Evolutionary conservation across 2,888 invertebrate genomes (phyloP), one percentile per base, ranked within the genome.

Genomic region (Schrankia costaestrigalis): DNA sequence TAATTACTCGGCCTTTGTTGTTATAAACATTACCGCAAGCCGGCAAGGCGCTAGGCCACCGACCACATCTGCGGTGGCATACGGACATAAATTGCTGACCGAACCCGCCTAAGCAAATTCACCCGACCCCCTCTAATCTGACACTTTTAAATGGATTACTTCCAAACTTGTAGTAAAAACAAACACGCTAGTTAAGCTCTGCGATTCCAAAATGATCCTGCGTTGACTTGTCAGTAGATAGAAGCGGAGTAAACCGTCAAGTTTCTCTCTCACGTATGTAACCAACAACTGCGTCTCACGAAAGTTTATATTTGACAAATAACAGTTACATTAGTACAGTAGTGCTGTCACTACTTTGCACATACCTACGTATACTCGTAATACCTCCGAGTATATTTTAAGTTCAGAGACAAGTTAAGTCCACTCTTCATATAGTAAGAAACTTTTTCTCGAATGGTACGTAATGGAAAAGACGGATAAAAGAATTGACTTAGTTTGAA

Each of bases 1-100:
- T 78, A 79, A 80, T 79, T 76, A 78, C 78, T 73, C 53, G 57
- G 64, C 69, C 76, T 71, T 73, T 76, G 78, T 79, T 77, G 79
- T 78, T 78, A 74, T 74, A 78, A 77, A 77, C 77, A 71, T 67
- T 54, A 60, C 67, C 73, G 54, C 72, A 70, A 68, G 63, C 69
- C 57, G 56, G 63, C 32, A 37, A 50, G 33, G 47, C 63, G 58
- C 48, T 56, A 44, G 58, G 51, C 52, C 55, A 56, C 53, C 56
- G 51, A 72, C 73, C 74, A 61, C 78, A 78, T 77, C 69, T 77
- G 78, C 46, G 70, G 67, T 65, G 46, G 54, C 53, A 46, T 56
- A 62, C 63, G 52, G 69, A 71, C 75, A 78, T 78, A 78, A 78
- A 78, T 78, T 72, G 71, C 73, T 73, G 71, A 72, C 77, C 74